These are phyloP conservation scores for Orchesella cincta DNA, from an alignment of 1,140 invertebrate species.

Conservation along the genomic window DNA sequence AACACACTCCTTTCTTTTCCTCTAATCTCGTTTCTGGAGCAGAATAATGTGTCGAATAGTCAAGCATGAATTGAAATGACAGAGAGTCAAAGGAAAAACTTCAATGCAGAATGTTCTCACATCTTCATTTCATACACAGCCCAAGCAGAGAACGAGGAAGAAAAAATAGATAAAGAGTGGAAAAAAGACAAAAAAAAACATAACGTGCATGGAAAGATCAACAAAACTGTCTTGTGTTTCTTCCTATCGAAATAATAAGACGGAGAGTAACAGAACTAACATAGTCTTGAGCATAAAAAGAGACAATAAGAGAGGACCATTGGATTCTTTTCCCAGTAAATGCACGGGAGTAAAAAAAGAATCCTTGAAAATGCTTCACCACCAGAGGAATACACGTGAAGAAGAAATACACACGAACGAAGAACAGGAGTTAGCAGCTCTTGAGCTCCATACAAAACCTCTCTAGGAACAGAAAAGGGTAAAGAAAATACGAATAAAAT, in stretches of 20 bases:
- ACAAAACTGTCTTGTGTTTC: not conserved
- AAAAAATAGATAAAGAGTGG: not conserved
- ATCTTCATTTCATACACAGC: not conserved
- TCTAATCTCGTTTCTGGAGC: not conserved
- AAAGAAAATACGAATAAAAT: slow-evolving; percentile 19
- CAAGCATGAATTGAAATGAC: no score
- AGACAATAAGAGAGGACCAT: slow-evolving; percentile 5
- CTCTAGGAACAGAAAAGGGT: not conserved
- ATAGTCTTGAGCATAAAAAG: slow-evolving; percentile 8
- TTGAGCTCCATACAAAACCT: not conserved
- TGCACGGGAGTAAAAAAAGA: not conserved
- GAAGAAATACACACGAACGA: no score
- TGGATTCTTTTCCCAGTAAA: not conserved
- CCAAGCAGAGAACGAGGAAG: not conserved
- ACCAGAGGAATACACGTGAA: no score
- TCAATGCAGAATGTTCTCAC: not conserved
- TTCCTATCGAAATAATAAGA: not conserved
- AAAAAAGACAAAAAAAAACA: not conserved
- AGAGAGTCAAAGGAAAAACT: not conserved
- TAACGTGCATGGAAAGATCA: not conserved
- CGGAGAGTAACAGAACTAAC: not conserved
- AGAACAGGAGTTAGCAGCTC: no score
- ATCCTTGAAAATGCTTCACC: not conserved
- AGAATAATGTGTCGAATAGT: not conserved
- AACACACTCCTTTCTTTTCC: slow-evolving; percentile 3